phyloP scores from a whole-genome alignment of 2,797 vertebrate genomes.

The Nyctalus aviator region DNA sequence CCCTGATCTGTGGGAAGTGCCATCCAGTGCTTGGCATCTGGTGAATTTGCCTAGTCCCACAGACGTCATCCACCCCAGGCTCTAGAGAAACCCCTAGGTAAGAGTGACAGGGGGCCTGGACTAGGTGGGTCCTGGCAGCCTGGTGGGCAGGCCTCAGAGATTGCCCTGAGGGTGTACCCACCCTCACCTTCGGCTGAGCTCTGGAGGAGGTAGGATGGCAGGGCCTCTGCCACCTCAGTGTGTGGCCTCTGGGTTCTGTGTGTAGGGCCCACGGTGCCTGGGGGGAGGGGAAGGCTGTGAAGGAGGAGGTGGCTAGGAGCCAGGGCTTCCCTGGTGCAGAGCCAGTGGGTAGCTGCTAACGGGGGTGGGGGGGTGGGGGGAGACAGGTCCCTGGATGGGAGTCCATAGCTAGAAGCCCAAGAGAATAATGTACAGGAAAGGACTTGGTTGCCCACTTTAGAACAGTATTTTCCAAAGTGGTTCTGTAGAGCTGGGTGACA shows the following conservation, averaged over 20 bases:
- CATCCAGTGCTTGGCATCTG: constrained; percentile 29
- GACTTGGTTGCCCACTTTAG: background rate
- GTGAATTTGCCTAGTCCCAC: background rate
- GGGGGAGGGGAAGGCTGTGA: background rate
- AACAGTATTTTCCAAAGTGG: background rate
- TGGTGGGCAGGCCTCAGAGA: background rate
- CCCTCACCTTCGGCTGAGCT: background rate
- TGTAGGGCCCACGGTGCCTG: background rate
- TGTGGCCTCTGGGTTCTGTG: background rate
- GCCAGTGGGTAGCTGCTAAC: background rate
- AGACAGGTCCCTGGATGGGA: background rate
- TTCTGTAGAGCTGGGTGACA: background rate
- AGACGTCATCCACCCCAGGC: constrained; percentile 17
- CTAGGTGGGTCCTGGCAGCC: background rate
- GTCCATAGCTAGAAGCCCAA: background rate
- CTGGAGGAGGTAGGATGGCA: background rate
- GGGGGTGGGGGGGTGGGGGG: too few relatives aligned
- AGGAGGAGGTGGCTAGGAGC: background rate
- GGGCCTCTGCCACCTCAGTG: background rate
- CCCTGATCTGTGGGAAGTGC: constrained; percentile 39
- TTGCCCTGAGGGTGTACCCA: background rate
- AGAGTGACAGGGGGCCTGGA: background rate
- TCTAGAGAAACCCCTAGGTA: constrained; percentile 53
- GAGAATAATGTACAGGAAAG: background rate
- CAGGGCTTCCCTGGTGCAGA: background rate